Base-by-base conservation (phyloP, 2,113 vertebrate species). In the Smithornis capensis region DNA sequence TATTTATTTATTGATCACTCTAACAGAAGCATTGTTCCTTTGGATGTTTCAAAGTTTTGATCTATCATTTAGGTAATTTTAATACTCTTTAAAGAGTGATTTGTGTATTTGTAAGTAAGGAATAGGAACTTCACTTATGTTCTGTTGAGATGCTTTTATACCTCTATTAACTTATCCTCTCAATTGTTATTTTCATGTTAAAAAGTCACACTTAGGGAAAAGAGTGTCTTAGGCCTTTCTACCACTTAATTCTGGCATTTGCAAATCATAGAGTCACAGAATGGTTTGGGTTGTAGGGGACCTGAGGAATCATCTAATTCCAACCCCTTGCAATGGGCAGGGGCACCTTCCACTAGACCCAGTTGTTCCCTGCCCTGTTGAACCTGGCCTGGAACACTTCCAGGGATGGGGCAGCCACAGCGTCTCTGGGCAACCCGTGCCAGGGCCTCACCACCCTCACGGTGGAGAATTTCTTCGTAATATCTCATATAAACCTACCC, bases 321-420 rank as follows among this genome's bases (percentile, higher is more conserved):
- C 45, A 56, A 7, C 18, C 23, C 3, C 52, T 10, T 59, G 37
- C 52, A 23, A 12, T 37, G 19, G 31, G 7, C 38, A n/a, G 38
- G 15, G 19, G 40, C 45, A 35, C 16, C 10, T 75, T 6, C 38
- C 62, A 60, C 45, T 25, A 1, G 2, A 24, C 33, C 62, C 60
- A 33, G 24, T 0, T 60, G 53, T 45, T 53, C 33, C 53, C 52
- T 45, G 11, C 38, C 16, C 15, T 0, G 0, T 59, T 28, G 59
- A 44, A 0, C 17, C 25, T 77, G 60, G 5, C 37, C 19, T 19
- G 44, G 18, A 12, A 4, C 23, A 29, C 28, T 38, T 2, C 22
- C 60, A 75, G 33, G 44, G 23, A 38, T 37, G 28, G 16, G 15
- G 16, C 44, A 73, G 22, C 37, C 44, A 74, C 59, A 65, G 37